A percentile compares a stretch with the other conserved stretches of the same genome.
Conservation (phyloP, 2,797 vertebrate species). For the Salmo trutta region DNA sequence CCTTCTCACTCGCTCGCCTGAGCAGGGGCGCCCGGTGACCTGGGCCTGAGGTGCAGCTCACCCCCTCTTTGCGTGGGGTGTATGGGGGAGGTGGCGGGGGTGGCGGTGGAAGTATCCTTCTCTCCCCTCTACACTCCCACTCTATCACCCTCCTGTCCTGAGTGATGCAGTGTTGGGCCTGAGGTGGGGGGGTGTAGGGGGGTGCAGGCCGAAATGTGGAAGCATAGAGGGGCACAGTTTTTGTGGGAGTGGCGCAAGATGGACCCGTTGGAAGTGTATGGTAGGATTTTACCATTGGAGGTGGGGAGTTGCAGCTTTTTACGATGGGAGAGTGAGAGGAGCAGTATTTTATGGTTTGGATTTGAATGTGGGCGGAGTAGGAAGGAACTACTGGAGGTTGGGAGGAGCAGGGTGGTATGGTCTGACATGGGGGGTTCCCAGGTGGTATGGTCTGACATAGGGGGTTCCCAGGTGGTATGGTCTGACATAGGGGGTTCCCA, state of each 20-base stretch:
- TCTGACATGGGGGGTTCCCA: conserved; percentile 72
- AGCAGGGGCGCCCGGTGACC: conserved; percentile 55
- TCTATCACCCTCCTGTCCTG: conserved; percentile 73
- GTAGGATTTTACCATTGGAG: conserved; percentile 61
- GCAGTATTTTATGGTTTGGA: background rate
- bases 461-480: conserved; percentile 40
- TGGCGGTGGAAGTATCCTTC: conserved; percentile 68
- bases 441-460: conserved; percentile 65
- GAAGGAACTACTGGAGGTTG: conserved; percentile 48
- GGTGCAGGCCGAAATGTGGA: conserved; percentile 73
- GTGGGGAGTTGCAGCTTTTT: conserved; percentile 65
- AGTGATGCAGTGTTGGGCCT: conserved; percentile 65
- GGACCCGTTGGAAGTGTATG: conserved; percentile 56
- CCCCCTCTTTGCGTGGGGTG: conserved; percentile 77
- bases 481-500: conserved; percentile 70
- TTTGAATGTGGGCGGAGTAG: conserved; percentile 39
- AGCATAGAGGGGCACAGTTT: conserved; percentile 71
- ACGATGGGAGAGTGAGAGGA: conserved; percentile 61
- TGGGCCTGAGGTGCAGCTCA: conserved; percentile 47
- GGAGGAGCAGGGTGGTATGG: conserved; percentile 50
- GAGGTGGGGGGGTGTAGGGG: conserved; percentile 73
- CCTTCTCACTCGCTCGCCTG: conserved; percentile 46
- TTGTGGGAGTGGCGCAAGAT: conserved; percentile 63
- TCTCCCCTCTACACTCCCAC: conserved; percentile 4
- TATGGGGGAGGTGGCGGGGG: conserved; percentile 77